A percentile compares a stretch with the other conserved stretches of the same genome.
phyloP scores from a whole-genome alignment of 1,140 invertebrate species.

The Drosophila ironensis region DNA sequence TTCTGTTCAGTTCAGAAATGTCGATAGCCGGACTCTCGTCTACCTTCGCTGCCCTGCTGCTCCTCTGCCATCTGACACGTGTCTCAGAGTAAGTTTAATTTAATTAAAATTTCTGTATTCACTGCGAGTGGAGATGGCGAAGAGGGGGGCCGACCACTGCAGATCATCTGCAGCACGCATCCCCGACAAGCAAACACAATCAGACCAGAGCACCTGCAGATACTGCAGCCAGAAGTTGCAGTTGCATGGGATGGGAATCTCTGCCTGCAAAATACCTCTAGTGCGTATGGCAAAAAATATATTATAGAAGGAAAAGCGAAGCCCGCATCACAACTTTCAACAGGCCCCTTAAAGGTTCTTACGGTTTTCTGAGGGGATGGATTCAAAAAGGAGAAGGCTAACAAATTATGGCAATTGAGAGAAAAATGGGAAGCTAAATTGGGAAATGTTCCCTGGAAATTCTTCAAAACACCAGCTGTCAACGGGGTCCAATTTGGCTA shows the following conservation, averaged over 20 bases:
- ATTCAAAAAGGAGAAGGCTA: background rate
- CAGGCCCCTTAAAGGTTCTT: background rate
- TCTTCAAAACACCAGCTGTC: too few species aligned
- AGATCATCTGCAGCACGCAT: conserved; percentile 74
- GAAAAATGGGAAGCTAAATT: too few species aligned
- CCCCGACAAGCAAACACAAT: conserved; percentile 63
- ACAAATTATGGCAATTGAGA: too few species aligned
- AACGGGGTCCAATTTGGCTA: too few species aligned
- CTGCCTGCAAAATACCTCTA: conserved; percentile 18
- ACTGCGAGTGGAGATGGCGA: conserved; percentile 7
- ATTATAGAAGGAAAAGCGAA: too few species aligned
- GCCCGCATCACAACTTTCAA: conserved; percentile 15
- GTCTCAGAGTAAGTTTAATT: conserved; percentile 77
- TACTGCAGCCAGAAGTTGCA: background rate
- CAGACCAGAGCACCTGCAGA: conserved; percentile 49
- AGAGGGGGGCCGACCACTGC: conserved; percentile 16
- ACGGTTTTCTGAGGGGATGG: background rate
- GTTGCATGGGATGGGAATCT: background rate
- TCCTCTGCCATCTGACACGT: conserved; percentile 54
- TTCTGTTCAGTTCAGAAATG: conserved; percentile 5
- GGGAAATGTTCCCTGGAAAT: too few species aligned
- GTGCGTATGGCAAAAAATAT: conserved; percentile 48
- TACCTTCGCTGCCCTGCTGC: conserved; percentile 21
- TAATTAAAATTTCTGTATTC: conserved; percentile 75
- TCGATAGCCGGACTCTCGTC: conserved; percentile 23